phyloP scores from a whole-genome alignment of 2,113 vertebrate genomes.

The Copsychus sechellarum region DNA sequence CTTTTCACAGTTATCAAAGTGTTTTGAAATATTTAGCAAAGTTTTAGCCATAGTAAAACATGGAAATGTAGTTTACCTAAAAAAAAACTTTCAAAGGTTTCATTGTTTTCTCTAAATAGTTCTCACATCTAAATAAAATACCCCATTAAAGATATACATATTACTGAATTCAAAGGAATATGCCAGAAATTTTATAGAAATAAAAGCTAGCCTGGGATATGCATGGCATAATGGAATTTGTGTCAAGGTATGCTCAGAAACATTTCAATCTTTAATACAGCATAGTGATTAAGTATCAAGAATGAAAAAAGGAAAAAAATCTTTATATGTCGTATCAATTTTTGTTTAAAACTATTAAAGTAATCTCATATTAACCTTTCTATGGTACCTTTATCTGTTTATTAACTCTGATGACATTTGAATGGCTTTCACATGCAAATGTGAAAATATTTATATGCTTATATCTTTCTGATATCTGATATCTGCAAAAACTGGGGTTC shows the following conservation, averaged over 20 bases:
- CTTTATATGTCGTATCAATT: neutral
- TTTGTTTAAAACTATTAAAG: neutral
- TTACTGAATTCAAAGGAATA: neutral
- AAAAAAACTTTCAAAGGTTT: neutral
- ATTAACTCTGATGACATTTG: neutral
- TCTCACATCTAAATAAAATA: neutral
- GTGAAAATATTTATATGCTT: neutral
- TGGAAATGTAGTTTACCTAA: neutral
- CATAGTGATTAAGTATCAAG: neutral
- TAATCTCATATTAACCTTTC: neutral
- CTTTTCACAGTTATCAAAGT: neutral
- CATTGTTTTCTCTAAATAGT: neutral
- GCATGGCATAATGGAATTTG: neutral
- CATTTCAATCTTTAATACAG: neutral
- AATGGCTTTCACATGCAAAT: neutral
- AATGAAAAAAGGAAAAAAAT: neutral
- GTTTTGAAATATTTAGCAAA: neutral
- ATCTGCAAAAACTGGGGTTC: neutral
- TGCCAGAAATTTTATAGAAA: neutral
- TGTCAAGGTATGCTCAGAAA: neutral
- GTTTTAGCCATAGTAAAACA: neutral
- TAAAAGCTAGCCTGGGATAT: neutral
- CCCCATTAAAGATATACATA: neutral
- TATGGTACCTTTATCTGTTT: neutral
- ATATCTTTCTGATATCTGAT: neutral